Evolutionary conservation across 30 jellyfish, hydroid and myxozoan species (phyloP), one percentile per base, ranked within the genome.

Genomic region (Aurelia sp.): DNA sequence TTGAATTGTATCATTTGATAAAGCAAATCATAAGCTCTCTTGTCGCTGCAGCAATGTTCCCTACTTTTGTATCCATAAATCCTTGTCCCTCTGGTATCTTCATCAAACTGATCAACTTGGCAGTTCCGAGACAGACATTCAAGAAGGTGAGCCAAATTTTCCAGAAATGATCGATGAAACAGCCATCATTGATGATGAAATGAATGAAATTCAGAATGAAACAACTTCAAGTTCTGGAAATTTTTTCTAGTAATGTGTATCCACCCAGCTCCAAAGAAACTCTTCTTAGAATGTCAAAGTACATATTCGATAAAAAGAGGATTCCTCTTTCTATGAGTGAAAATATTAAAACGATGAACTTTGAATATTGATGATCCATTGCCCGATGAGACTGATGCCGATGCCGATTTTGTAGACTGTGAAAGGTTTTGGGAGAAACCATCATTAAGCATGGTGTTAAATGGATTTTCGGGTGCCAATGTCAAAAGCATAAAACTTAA

Each of bases 61-160:
- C 47, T 35, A 30, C 8, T 22, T 80, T 40, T 80, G 90, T 55
- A 50, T 80, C 31, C 90, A 80, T 72, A 80, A 80, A 61, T 84
- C 81, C 1, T 47, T 80, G 22, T 84, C 90, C 65, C 35, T 80
- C n/a, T 79, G 90, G 90, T 79, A 79, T 60, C 60, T 79, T 33
- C 68, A 62, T 44, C 82, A 79, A 64, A 30, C 50, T 17, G 63
- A 59, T 47, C 50, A 48, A 80, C 66, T 77, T 41, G 74, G 77
- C 55, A 44, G 16, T 44, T 44, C 55, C 55, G 55, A 44, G 55
- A 9, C 15, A 5, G 55, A 44, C 15, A 44, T 44, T 44, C 16
- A 44, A 44, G 55, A 12, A 13, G 7, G 55, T 44, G 55, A 44
- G 55, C 55, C 15, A 44, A 13, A 44, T 44, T 44, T 44, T 44